Base-by-base conservation (phyloP, 2,888 invertebrate species). In the Colostygia pectinataria region DNA sequence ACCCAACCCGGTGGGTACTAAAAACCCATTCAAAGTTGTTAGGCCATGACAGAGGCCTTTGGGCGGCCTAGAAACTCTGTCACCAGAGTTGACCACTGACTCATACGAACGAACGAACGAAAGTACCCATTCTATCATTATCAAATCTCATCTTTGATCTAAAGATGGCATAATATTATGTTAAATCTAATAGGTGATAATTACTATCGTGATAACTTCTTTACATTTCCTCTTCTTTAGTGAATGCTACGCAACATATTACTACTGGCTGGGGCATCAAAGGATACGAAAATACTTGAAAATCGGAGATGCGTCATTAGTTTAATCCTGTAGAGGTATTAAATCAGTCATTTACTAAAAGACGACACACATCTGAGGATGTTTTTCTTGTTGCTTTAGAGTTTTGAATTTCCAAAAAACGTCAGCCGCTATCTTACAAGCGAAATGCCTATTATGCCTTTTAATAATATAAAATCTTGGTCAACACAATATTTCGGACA, bases 311-410 rank as follows among this genome's bases (percentile, higher is more conserved):
- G 65, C 52, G 67, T 74, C 77, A 72, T 76, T 78, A 77, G 78
- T 79, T 77, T 74, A 74, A 74, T 80, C 71, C 72, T 61, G 67
- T 59, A 61, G 66, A 58, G 64, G 77, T 66, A 72, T 77, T 85
- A 85, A 86, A 85, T 86, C 83, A 82, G 77, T 81, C 82, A 79
- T 74, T 80, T 67, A 72, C 69, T 72, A 72, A 75, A 65, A 72
- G 74, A 75, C 62, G 65, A 59, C 62, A 71, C 65, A 72, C 73
- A 75, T 76, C 70, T 66, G 67, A 20, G 67, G 67, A 40, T 32
- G 39, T 15, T 39, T 38, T 38, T 33, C 20, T 33, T 28, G 12
- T 29, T 29, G 29, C 10, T 9, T 7, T 18, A 2, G 2, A 2
- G 10, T 7, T 5, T 2, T n/a, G n/a, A 15, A 7, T 33, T 33